These are phyloP conservation scores for Steinernema scapterisci DNA, from an alignment of 2,888 invertebrate species.

Conservation along the genomic window DNA sequence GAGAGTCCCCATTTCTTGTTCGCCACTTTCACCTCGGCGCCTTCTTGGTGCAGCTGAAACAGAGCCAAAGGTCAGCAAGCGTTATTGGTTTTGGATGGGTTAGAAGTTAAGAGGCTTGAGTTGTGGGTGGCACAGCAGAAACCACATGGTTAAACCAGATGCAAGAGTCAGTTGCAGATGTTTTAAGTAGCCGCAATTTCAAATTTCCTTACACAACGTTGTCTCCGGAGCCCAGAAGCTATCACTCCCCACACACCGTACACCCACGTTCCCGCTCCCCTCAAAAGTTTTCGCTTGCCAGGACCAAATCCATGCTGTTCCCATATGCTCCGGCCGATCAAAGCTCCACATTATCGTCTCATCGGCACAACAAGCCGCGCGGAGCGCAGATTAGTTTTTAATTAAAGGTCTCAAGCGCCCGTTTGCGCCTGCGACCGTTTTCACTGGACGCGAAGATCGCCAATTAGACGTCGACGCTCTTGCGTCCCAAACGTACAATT, in stretches of 20 bases:
- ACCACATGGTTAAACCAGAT: too few relatives aligned
- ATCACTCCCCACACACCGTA: too few relatives aligned
- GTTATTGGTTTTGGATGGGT: too few relatives aligned
- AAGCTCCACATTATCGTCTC: constrained; percentile 23
- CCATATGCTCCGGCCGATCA: constrained; percentile 14
- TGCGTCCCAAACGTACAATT: constrained; percentile 18
- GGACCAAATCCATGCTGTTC: neutral
- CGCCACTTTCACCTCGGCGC: constrained; percentile 26
- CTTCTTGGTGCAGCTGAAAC: constrained; percentile 38
- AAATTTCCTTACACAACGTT: too few relatives aligned
- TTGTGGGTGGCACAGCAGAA: too few relatives aligned
- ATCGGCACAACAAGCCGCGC: constrained; percentile 13
- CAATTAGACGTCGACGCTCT: constrained; percentile 28
- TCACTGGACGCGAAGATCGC: neutral
- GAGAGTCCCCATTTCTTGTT: constrained; percentile 43
- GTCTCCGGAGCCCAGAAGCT: too few relatives aligned
- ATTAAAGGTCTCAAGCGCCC: constrained; percentile 29
- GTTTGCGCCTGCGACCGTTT: neutral
- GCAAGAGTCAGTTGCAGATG: too few relatives aligned
- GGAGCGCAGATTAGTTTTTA: constrained; percentile 11
- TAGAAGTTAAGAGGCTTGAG: too few relatives aligned
- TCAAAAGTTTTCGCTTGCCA: too few relatives aligned
- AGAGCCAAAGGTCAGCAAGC: too few relatives aligned
- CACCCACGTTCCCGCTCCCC: too few relatives aligned
- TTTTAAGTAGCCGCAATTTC: too few relatives aligned